A percentile compares a stretch with the other conserved stretches of the same genome.
Conservation (phyloP, 2,113 vertebrate genomes). For the Vulpes vulpes region DNA sequence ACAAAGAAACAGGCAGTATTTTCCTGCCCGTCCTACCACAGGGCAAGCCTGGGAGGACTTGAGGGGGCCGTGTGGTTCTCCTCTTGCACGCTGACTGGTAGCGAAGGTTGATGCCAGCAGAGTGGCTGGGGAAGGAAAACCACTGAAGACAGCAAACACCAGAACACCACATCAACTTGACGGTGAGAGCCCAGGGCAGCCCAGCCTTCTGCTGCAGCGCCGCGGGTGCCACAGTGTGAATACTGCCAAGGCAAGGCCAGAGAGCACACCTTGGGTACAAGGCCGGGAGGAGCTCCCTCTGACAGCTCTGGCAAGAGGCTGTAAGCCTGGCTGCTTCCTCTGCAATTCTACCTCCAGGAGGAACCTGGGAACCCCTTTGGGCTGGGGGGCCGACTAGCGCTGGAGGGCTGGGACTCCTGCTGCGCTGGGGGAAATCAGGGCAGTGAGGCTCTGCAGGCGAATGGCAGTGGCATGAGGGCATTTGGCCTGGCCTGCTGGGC, state of each 20-base stretch:
- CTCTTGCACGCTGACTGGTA: background rate
- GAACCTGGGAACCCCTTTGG: background rate
- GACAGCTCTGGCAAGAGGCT: background rate
- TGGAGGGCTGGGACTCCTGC: background rate
- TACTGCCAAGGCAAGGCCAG: background rate
- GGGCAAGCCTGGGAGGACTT: background rate
- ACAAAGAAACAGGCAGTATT: background rate
- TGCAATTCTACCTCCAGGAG: background rate
- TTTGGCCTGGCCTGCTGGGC: background rate
- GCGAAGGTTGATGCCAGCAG: background rate
- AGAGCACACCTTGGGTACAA: background rate
- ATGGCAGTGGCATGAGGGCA: background rate
- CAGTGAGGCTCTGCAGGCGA: background rate
- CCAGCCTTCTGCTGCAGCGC: no score
- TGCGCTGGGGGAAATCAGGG: rapidly evolving
- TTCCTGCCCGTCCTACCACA: background rate
- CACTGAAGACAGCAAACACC: background rate
- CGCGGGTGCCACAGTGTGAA: background rate
- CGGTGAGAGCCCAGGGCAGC: background rate
- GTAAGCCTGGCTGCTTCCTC: background rate
- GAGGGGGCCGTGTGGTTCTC: background rate
- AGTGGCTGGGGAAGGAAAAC: background rate
- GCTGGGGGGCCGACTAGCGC: background rate
- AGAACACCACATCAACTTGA: background rate
- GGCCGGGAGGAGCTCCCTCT: background rate